Conservation (phyloP, 2,797 vertebrate genomes). For the Borostomias antarcticus region DNA sequence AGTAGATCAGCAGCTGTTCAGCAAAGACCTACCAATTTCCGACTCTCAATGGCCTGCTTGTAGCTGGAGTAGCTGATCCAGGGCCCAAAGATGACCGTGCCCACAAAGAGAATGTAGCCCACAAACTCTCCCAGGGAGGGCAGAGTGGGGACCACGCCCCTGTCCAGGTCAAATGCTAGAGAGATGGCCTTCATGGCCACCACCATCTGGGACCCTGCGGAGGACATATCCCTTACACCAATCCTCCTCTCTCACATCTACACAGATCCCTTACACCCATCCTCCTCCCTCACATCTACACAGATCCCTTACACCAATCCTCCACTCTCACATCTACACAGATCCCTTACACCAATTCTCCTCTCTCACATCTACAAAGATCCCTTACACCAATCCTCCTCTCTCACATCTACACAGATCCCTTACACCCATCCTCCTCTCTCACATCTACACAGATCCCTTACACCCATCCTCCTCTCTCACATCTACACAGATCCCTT, state of each 20-base stretch:
- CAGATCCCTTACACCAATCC: too few species aligned
- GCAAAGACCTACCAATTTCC: conserved; percentile 75
- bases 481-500: too few species aligned
- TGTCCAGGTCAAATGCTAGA: conserved; percentile 89
- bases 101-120: conserved; percentile 90
- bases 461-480: too few species aligned
- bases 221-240: background rate
- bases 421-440: too few species aligned
- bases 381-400: too few species aligned
- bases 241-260: background rate
- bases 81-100: conserved; percentile 88
- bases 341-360: too few species aligned
- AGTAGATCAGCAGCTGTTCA: background rate
- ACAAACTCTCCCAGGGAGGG: conserved; percentile 84
- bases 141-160: conserved; percentile 66
- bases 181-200: conserved; percentile 94
- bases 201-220: conserved; percentile 90
- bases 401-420: too few species aligned
- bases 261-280: too few species aligned
- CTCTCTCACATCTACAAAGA: too few species aligned
- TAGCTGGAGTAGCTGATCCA: conserved; percentile 90
- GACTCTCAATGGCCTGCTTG: conserved; percentile 76
- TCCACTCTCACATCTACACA: too few species aligned
- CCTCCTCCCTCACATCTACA: too few species aligned
- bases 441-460: too few species aligned